phyloP scores from a whole-genome alignment of 2,797 vertebrate genomes.

The Tinamus major region DNA sequence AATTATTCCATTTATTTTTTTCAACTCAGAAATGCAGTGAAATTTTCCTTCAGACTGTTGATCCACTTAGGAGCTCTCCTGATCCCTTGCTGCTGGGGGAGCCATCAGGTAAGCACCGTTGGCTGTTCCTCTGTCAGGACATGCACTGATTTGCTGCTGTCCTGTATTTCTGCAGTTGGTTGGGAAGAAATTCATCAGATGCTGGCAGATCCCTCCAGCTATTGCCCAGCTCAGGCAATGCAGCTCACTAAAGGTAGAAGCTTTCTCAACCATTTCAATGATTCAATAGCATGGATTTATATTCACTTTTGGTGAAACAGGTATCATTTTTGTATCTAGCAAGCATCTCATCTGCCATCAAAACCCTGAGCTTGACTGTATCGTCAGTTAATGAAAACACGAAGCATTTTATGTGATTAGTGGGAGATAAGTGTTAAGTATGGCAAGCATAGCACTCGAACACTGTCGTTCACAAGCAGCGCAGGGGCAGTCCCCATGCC shows the following conservation, averaged over 20 bases:
- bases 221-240: accelerated
- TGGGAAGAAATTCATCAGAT: not conserved
- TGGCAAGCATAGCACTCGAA: not conserved
- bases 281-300: not conserved
- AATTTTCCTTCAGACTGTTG: not conserved
- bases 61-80: not conserved
- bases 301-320: not conserved
- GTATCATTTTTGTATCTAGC: not conserved
- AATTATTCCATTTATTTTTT: not conserved
- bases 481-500: not conserved
- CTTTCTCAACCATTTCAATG: not conserved
- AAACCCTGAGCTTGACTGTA: not conserved
- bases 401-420: not conserved
- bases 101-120: accelerated
- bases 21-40: not conserved
- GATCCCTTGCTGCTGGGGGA: accelerated
- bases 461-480: accelerated
- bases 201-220: not conserved
- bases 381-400: not conserved
- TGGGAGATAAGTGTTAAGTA: not conserved
- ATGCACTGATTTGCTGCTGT: not conserved
- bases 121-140: not conserved
- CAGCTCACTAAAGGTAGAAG: not conserved
- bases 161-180: not conserved
- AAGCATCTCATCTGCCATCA: not conserved